Base-by-base conservation (phyloP, 2,113 vertebrate genomes). In the Turdus rufiventris region DNA sequence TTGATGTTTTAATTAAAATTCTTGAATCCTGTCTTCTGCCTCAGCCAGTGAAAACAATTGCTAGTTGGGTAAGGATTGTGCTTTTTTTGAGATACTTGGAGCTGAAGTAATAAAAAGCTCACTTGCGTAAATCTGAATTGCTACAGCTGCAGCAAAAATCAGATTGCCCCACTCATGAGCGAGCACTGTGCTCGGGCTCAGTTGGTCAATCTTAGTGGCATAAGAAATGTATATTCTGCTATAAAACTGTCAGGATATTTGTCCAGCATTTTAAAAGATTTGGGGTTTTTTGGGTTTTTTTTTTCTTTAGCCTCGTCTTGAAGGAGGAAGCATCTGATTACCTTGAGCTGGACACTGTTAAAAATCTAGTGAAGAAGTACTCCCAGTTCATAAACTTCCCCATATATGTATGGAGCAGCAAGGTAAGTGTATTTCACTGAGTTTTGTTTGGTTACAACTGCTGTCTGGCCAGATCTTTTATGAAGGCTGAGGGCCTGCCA, bases 341-440 rank as follows among this genome's bases (percentile, higher is more conserved):
- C 71, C 98, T 99, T 96, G 99, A 99, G 94, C 97, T 99, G 97
- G 99, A 99, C 90, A 99, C 99, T n/a, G 98, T 99, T 96, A 99
- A 99, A 98, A 99, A 99, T 95, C 98, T 99, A 1, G 99, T 99
- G 74, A 99, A 82, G 96, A 99, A 99, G 74, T 99, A 99, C 56
- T 99, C 99, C 2, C 99, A 99, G 96, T 99, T 99, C 96, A 99
- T 99, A 92, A 99, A 99, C 97, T 99, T 99, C 93, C 99, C 99
- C 53, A 99, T 99, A 84, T 99, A 99, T 6, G 98, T 99, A 23
- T 99, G 99, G 99, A 99, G 99, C 96, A 99, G 99, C 98, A 99
- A 99, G 98, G 99, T 99, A 92, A 95, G 63, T 66, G 15, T 23
- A 4, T 71, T 72, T 34, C 65, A 51, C 18, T 48, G 20, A 70